phyloP scores from a whole-genome alignment of 64 coral and sea anemone genomes.

The Pachyseris speciosa region DNA sequence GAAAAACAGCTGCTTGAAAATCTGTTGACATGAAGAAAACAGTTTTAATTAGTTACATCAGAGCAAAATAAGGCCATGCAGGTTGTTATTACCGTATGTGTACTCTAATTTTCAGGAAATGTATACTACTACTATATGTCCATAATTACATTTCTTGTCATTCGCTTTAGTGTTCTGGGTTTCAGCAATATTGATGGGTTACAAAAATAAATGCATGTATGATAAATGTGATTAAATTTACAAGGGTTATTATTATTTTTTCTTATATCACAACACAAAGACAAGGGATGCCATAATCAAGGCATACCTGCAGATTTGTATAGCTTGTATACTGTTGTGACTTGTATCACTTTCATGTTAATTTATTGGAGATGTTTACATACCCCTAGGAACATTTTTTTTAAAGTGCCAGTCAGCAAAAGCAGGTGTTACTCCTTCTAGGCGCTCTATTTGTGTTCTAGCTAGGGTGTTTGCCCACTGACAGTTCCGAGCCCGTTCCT shows the following conservation, averaged over 20 bases:
- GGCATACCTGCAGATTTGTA: not conserved
- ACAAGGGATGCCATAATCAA: too few species aligned
- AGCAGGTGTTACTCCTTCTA: constrained; percentile 35
- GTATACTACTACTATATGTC: not conserved
- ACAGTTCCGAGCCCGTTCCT: constrained; percentile 32
- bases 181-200: too few species aligned
- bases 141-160: too few species aligned
- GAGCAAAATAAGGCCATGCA: too few species aligned
- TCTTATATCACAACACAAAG: too few species aligned
- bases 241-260: not conserved
- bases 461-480: constrained; percentile 50
- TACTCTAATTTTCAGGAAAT: too few species aligned
- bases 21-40: constrained; percentile 6
- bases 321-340: not conserved
- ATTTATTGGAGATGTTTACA: not conserved
- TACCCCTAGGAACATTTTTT: constrained; percentile 34
- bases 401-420: constrained; percentile 72
- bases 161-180: too few species aligned
- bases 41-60: too few species aligned
- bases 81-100: too few species aligned
- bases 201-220: too few species aligned
- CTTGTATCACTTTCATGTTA: not conserved
- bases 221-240: too few species aligned
- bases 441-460: not conserved
- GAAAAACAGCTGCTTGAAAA: constrained; percentile 52